These are phyloP conservation scores for Ischnus inquisitorius DNA, from an alignment of 2,888 invertebrate species.

Conservation along the genomic window DNA sequence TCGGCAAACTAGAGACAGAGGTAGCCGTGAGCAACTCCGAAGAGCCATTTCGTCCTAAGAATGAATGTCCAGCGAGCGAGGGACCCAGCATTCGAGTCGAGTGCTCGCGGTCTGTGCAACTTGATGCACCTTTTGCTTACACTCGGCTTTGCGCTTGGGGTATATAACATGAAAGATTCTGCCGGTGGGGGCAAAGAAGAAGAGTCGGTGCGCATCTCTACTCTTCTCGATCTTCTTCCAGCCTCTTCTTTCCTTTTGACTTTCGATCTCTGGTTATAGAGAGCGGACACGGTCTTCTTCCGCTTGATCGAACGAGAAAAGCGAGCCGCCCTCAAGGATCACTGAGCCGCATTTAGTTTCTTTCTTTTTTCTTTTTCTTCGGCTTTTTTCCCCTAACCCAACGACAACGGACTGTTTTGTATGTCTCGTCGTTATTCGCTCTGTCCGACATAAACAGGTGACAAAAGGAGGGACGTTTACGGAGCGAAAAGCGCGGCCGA, in stretches of 20 bases:
- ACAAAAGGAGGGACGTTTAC: constrained; percentile 27
- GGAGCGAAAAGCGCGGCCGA: constrained; percentile 1
- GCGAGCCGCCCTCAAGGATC: constrained; percentile 18
- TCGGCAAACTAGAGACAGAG: constrained; percentile 23
- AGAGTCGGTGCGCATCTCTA: constrained; percentile 18
- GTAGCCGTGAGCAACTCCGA: neutral
- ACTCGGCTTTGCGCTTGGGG: neutral
- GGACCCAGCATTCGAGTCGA: neutral
- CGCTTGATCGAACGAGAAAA: constrained; percentile 31
- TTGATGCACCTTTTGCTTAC: constrained; percentile 26
- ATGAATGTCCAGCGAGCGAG: constrained; percentile 27
- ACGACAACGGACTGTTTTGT: neutral
- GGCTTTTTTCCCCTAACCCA: neutral
- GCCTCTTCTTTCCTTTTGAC: constrained; percentile 15
- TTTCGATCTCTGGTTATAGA: constrained; percentile 27
- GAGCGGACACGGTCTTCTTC: neutral
- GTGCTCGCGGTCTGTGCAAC: constrained; percentile 14
- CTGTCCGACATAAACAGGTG: constrained; percentile 26
- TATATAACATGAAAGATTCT: constrained; percentile 3
- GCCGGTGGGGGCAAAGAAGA: constrained; percentile 23
- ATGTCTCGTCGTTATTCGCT: constrained; percentile 14
- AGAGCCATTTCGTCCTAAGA: constrained; percentile 43
- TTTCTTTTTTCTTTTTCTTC: neutral
- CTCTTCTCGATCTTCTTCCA: constrained; percentile 34
- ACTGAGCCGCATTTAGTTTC: neutral